phyloP scores from a whole-genome alignment of 1,140 invertebrate genomes.

The Homalodisca vitripennis region DNA sequence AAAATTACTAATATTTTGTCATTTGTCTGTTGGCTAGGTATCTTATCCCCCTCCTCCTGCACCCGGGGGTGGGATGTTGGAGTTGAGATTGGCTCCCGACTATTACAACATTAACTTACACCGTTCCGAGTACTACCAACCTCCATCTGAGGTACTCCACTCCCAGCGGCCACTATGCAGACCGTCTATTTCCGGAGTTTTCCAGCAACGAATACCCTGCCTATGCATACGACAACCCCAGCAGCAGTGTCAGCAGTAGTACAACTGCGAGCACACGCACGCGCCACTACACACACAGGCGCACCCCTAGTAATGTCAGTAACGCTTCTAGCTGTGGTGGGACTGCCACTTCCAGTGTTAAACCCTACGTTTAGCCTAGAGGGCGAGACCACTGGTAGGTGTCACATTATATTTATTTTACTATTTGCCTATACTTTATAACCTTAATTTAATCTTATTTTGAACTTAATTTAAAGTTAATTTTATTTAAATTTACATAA shows the following conservation, averaged over 20 bases:
- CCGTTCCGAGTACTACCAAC: slow-evolving; percentile 20
- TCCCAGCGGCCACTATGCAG: slow-evolving; percentile 34
- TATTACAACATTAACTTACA: background rate
- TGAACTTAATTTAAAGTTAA: too few species aligned
- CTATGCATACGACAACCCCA: slow-evolving; percentile 62
- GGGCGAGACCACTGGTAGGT: slow-evolving; percentile 28
- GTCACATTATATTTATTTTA: background rate
- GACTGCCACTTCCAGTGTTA: too few species aligned
- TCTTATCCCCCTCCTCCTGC: slow-evolving; percentile 35
- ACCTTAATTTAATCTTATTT: too few species aligned
- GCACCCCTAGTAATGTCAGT: slow-evolving; percentile 72
- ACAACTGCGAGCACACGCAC: slow-evolving; percentile 43
- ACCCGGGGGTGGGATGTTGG: slow-evolving; percentile 32
- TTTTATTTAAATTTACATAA: too few species aligned
- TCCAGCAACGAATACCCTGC: background rate
- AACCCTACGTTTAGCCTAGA: slow-evolving; percentile 65
- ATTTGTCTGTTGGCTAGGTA: too few species aligned
- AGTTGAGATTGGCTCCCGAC: background rate
- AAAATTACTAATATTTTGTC: too few species aligned
- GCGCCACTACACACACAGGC: slow-evolving; percentile 55
- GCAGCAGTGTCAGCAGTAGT: slow-evolving; percentile 49
- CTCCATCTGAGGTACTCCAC: slow-evolving; percentile 30
- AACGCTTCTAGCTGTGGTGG: slow-evolving; percentile 59
- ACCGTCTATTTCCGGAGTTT: slow-evolving; percentile 33
- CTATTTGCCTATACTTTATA: too few species aligned